Base-by-base conservation (phyloP, 2,797 vertebrate species). In the Lophotriccus pileatus region DNA sequence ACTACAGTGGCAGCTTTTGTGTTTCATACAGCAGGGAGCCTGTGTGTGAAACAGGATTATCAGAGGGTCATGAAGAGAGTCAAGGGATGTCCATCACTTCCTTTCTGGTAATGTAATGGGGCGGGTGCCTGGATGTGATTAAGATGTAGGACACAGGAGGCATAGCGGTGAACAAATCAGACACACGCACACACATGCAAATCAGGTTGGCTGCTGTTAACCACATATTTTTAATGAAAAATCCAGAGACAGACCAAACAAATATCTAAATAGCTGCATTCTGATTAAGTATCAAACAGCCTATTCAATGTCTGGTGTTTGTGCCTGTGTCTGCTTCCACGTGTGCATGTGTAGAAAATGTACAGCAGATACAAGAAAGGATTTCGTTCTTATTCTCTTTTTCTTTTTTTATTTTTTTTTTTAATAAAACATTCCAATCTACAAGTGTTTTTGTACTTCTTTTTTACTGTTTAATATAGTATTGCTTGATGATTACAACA, bases 31-130 rank as follows among this genome's bases (percentile, higher is more conserved):
- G 99, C 98, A 97, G 99, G 99, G 98, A 99, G 98, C 98, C 98
- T 98, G 98, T 99, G 98, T 99, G 99, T 99, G 98, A 99, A 99
- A 99, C 99, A 98, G 99, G 99, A 99, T 99, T 99, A 99, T 99
- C 98, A 99, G 99, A 98, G 98, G 99, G 99, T 99, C 99, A 99
- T 98, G 98, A 98, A 98, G 98, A 98, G 98, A 98, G 98, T 98
- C 98, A 99, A 99, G 98, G 98, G 98, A 98, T 98, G 98, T 98
- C 98, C 99, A 99, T 99, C 99, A 99, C 98, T 98, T 98, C 98
- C 97, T 97, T 97, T 97, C 98, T 98, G 98, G 98, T 98, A 98
- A 98, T 98, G 98, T 97, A 98, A 98, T 98, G 98, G 98, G 99
- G 98, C 97, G 98, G 98, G 97, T 96, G 98, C 97, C 78, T 95